A percentile compares a stretch with the other conserved stretches of the same genome.
These are phyloP conservation scores for Amorpha juglandis DNA, from an alignment of 2,888 invertebrate species.

Conservation along the genomic window DNA sequence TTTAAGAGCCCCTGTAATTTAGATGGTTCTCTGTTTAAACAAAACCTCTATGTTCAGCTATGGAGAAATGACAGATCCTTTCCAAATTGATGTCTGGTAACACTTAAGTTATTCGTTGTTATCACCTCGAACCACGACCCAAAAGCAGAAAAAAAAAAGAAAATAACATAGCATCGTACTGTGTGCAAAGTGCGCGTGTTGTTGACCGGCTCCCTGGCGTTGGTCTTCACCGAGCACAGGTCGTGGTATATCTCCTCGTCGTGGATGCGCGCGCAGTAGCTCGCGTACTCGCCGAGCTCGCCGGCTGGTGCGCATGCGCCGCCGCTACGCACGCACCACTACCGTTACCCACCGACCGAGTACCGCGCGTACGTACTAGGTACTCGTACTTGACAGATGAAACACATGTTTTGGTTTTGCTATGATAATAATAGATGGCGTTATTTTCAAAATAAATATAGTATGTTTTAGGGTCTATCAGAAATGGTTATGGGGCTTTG, in stretches of 20 bases:
- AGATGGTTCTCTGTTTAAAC: too few species aligned
- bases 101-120: neutral
- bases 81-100: too few species aligned
- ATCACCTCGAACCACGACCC: slow-evolving; percentile 30
- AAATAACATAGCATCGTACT: slow-evolving; percentile 69
- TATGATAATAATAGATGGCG: neutral
- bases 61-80: too few species aligned
- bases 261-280: slow-evolving; percentile 88
- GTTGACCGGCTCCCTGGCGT: slow-evolving; percentile 75
- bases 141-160: slow-evolving; percentile 42
- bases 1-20: too few species aligned
- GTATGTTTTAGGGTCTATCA: neutral
- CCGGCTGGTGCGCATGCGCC: slow-evolving; percentile 56
- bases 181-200: slow-evolving; percentile 76
- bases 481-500: too few species aligned
- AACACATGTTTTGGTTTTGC: neutral
- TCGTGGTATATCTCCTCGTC: slow-evolving; percentile 98
- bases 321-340: slow-evolving; percentile 57
- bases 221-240: slow-evolving; percentile 90
- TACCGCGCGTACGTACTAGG: slow-evolving; percentile 25
- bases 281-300: slow-evolving; percentile 85
- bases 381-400: neutral
- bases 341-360: slow-evolving; percentile 33
- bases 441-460: neutral
- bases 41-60: too few species aligned